Base-by-base conservation (phyloP, 2,888 invertebrate genomes). In the Leucozona laternaria region DNA sequence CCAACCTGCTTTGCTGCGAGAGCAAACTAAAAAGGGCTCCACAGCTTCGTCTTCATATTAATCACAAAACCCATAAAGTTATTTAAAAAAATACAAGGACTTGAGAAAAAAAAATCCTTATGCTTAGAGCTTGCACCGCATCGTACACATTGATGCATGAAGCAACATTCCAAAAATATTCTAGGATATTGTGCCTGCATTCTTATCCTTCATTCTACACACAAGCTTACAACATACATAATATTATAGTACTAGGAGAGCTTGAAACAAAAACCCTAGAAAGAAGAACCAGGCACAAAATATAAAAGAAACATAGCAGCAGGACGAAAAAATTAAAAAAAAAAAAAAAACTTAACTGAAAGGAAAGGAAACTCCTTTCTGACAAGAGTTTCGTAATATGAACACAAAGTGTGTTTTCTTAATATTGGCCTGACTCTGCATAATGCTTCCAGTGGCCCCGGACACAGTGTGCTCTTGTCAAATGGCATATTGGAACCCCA, bases 401-500 rank as follows among this genome's bases (percentile, higher is more conserved):
- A 86, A 81, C 85, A 66, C 81, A 86, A 81, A 81, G 81, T 86
- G 85, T 86, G 81, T 86, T 81, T 86, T 81, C 73, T 77, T 81
- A 81, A 86, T 86, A 86, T 86, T 86, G 85, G 85, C 85, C 81
- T 86, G 85, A 86, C 77, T 86, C 85, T 86, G 85, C 85, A 86
- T 78, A 86, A 78, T 57, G 77, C 70, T 85, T 78, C 81, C 81
- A 78, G 40, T 75, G 75, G 73, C 62, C 68, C 71, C 53, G 73
- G 68, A 79, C 68, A 83, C 60, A 77, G 17, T 73, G 50, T 72
- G 66, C 43, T 34, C 64, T 64, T 70, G 31, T 53, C 53, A 68
- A 78, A 68, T 76, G 79, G 80, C 25, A 60, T 64, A 76, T 62
- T 34, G 76, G 53, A 70, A 60, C 55, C 68, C 66, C 71, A n/a